These are phyloP conservation scores for Ursus arctos DNA, from an alignment of 2,113 vertebrate genomes.

Conservation along the genomic window DNA sequence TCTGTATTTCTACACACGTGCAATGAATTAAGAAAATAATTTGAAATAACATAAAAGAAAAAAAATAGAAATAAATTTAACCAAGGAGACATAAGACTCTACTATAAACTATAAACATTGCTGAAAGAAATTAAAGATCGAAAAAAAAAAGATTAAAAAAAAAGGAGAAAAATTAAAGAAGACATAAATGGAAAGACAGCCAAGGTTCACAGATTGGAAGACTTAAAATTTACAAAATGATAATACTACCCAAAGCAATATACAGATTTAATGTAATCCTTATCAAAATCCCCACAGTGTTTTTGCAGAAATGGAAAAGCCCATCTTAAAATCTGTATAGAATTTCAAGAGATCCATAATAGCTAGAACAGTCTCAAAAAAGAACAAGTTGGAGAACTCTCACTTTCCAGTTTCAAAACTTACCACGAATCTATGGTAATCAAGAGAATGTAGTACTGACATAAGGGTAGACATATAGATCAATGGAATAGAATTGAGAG, in stretches of 20 bases:
- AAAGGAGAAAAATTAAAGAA: not conserved
- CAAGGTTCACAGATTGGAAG: not conserved
- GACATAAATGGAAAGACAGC: not conserved
- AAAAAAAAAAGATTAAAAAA: not conserved
- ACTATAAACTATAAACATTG: not conserved
- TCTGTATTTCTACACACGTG: not conserved
- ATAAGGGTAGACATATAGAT: not conserved
- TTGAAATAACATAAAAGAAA: not conserved
- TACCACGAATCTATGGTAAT: not conserved
- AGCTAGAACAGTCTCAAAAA: not conserved
- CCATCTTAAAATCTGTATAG: not conserved
- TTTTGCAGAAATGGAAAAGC: not conserved
- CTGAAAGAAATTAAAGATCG: not conserved
- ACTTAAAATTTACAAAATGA: not conserved
- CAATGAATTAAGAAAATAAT: not conserved
- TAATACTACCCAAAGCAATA: not conserved
- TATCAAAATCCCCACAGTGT: not conserved
- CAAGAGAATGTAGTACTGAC: not conserved
- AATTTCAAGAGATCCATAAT: not conserved
- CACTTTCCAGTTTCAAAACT: not conserved
- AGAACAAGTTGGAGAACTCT: not conserved
- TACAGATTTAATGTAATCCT: not conserved
- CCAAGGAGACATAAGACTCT: not conserved
- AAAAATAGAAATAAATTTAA: not conserved
- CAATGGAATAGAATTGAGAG: not conserved